Evolutionary conservation across 2,797 vertebrate genomes (phyloP).

Genomic region (Pseudopleuronectes americanus): DNA sequence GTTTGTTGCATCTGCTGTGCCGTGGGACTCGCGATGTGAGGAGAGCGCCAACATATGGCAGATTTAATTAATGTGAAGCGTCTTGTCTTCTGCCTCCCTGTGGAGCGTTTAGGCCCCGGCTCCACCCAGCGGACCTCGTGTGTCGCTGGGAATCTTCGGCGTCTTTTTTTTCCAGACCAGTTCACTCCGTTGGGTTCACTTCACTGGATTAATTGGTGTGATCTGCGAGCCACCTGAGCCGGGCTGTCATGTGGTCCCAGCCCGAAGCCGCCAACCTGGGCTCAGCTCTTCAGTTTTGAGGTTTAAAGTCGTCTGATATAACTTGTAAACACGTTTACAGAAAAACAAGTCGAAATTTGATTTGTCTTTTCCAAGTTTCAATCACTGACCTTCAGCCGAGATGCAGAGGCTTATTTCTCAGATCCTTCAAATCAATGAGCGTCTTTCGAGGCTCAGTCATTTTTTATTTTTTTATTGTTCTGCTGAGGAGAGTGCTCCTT

Average conservation of each 20-base stretch:
- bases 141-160: constrained; percentile 40
- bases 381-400: constrained; percentile 33
- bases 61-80: constrained; percentile 74
- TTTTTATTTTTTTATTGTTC: constrained; percentile 30
- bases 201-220: constrained; percentile 48
- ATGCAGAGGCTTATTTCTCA: constrained; percentile 48
- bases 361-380: constrained; percentile 42
- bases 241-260: constrained; percentile 27
- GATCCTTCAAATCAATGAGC: constrained; percentile 52
- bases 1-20: constrained; percentile 73
- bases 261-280: constrained; percentile 9
- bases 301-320: constrained; percentile 17
- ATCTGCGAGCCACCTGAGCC: constrained; percentile 56
- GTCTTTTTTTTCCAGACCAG: constrained; percentile 56
- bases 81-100: constrained; percentile 48
- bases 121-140: constrained; percentile 41
- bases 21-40: constrained; percentile 46
- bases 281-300: neutral
- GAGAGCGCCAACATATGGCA: constrained; percentile 69
- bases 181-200: constrained; percentile 49
- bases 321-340: constrained; percentile 9
- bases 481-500: constrained; percentile 58
- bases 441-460: constrained; percentile 42
- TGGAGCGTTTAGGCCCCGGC: constrained; percentile 50
- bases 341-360: constrained; percentile 35